These are phyloP conservation scores for Felis chaus DNA, from an alignment of 2,113 vertebrate genomes.

Conservation along the genomic window DNA sequence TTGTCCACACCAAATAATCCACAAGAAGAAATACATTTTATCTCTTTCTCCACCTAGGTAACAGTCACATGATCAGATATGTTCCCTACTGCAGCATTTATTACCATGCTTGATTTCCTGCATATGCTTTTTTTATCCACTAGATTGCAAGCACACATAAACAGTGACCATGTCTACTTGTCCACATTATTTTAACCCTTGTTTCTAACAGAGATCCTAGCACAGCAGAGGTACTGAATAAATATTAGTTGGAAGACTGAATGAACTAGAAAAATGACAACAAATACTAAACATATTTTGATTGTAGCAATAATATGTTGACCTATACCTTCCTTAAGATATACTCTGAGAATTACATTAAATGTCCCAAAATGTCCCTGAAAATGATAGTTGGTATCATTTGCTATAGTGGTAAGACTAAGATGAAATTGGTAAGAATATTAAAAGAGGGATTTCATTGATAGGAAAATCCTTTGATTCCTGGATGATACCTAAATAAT, in stretches of 20 bases:
- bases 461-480: background rate
- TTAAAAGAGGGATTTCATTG: background rate
- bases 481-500: background rate
- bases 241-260: background rate
- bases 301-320: background rate
- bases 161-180: background rate
- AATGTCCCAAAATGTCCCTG: background rate
- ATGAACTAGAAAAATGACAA: background rate
- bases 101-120: background rate
- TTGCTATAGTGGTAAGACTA: background rate
- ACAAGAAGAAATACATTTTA: background rate
- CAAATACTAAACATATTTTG: background rate
- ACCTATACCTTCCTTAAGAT: background rate
- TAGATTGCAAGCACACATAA: background rate
- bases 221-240: background rate
- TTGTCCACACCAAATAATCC: background rate
- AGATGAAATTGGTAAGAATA: background rate
- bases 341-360: background rate
- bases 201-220: background rate
- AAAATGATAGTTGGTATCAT: background rate
- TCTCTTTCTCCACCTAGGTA: background rate
- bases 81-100: background rate
- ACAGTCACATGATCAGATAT: background rate
- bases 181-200: background rate
- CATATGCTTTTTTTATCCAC: background rate